These are phyloP conservation scores for Chromis chromis DNA, from an alignment of 2,797 vertebrate genomes.

Conservation along the genomic window DNA sequence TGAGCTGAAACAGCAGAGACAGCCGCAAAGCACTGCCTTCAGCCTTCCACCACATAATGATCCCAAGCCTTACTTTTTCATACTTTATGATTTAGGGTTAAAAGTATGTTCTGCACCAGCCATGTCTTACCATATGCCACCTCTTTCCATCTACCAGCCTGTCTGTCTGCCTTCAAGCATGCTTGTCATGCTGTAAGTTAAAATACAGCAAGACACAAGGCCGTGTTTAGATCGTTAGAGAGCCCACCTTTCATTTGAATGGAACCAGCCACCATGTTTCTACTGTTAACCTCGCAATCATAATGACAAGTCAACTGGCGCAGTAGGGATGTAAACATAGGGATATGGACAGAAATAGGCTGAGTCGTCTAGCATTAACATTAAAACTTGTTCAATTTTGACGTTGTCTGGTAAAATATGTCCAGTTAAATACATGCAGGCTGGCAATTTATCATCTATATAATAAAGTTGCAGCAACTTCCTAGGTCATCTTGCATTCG, in stretches of 20 bases:
- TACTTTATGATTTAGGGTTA: conserved; percentile 43
- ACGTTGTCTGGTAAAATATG: too few relatives aligned
- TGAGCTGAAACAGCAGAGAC: conserved; percentile 47
- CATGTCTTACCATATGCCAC: conserved; percentile 52
- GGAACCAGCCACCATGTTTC: neutral
- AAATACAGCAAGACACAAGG: conserved; percentile 10
- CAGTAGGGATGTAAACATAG: too few relatives aligned
- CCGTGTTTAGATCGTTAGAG: neutral
- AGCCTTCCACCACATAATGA: conserved; percentile 63
- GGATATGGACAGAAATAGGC: too few relatives aligned
- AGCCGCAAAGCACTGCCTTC: conserved; percentile 43
- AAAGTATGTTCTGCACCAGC: conserved; percentile 31
- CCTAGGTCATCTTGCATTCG: neutral
- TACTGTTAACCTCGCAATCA: neutral
- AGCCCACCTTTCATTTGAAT: conserved; percentile 2
- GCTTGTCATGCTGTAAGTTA: neutral
- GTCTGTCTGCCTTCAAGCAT: conserved; percentile 31
- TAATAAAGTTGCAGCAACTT: too few relatives aligned
- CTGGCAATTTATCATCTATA: too few relatives aligned
- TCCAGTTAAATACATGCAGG: too few relatives aligned
- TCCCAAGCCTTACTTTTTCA: conserved; percentile 51
- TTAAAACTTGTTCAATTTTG: too few relatives aligned
- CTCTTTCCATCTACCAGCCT: conserved; percentile 25
- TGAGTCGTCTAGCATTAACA: too few relatives aligned
- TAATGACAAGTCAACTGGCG: too few relatives aligned